Percentiles rank a stretch among this genome's conserved stretches.
Evolutionary conservation across 1,140 invertebrate genomes (phyloP).

Genomic region (Bradysia coprophila): DNA sequence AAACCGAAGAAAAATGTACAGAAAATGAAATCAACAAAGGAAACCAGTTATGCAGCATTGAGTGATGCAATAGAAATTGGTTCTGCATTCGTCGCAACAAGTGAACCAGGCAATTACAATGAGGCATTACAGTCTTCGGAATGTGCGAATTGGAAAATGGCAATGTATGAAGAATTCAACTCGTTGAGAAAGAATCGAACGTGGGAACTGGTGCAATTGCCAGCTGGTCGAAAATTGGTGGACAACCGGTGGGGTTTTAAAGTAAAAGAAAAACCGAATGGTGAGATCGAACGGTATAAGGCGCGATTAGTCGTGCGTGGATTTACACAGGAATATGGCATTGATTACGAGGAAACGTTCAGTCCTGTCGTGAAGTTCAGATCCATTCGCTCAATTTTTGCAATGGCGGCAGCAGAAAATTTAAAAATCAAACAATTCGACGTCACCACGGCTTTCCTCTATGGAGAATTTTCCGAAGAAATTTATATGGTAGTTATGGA

Average conservation of each 20-base stretch:
- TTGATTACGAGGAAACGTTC: conserved; percentile 12
- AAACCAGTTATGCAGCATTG: too few relatives aligned
- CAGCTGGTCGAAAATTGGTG: conserved; percentile 3
- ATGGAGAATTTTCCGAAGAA: conserved; percentile 12
- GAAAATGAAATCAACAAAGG: too few relatives aligned
- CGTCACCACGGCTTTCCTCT: conserved; percentile 11
- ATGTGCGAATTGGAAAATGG: too few relatives aligned
- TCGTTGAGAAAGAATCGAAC: conserved; percentile 6
- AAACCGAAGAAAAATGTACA: too few relatives aligned
- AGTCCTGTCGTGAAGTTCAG: conserved; percentile 8
- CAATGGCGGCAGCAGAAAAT: conserved; percentile 4
- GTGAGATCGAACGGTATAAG: conserved; percentile 13
- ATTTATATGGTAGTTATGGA: conserved; percentile 25
- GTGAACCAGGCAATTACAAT: too few relatives aligned
- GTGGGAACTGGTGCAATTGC: conserved; percentile 4
- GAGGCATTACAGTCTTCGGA: too few relatives aligned
- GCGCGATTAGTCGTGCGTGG: conserved; percentile 20
- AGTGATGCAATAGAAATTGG: too few relatives aligned
- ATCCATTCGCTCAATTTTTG: conserved; percentile 10
- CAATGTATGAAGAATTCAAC: too few relatives aligned
- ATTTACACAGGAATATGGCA: conserved; percentile 14
- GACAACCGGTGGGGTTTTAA: conserved; percentile 15
- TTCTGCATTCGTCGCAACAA: too few relatives aligned
- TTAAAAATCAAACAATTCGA: conserved; percentile 10
- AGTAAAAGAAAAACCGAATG: conserved; percentile 7